phyloP scores from a whole-genome alignment of 2,113 vertebrate genomes.

The Poicephalus meyeri region DNA sequence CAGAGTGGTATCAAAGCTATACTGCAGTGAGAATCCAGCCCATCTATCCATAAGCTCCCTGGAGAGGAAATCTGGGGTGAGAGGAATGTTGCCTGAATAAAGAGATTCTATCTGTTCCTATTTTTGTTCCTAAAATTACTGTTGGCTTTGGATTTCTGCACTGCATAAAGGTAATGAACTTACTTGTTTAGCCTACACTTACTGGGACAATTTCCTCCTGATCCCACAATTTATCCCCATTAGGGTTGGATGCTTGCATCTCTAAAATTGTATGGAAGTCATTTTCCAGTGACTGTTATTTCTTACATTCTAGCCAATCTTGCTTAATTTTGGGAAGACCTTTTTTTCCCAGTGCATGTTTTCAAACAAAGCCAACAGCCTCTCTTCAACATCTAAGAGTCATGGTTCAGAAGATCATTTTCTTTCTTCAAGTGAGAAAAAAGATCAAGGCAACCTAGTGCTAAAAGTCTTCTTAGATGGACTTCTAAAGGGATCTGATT shows the following conservation, averaged over 20 bases:
- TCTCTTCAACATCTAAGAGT: background rate
- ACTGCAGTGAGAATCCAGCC: background rate
- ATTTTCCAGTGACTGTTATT: background rate
- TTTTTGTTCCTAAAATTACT: background rate
- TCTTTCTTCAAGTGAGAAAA: background rate
- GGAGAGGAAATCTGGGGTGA: background rate
- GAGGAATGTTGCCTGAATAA: background rate
- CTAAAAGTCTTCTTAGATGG: background rate
- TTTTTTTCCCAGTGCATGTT: background rate
- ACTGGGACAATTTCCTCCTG: background rate
- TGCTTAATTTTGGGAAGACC: background rate
- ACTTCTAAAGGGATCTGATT: background rate
- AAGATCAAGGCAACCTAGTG: background rate
- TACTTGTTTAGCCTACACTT: background rate
- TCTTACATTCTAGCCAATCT: background rate
- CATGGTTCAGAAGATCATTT: background rate
- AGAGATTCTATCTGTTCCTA: background rate
- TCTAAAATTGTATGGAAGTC: background rate
- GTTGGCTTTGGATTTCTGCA: background rate
- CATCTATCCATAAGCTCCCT: background rate
- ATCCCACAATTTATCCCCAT: background rate
- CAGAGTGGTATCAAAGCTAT: background rate
- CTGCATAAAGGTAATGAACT: background rate
- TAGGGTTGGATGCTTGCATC: background rate
- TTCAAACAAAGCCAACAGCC: background rate